A percentile compares a stretch with the other conserved stretches of the same genome.
Conservation (phyloP, 2,113 vertebrate species). For the Alosa alosa region DNA sequence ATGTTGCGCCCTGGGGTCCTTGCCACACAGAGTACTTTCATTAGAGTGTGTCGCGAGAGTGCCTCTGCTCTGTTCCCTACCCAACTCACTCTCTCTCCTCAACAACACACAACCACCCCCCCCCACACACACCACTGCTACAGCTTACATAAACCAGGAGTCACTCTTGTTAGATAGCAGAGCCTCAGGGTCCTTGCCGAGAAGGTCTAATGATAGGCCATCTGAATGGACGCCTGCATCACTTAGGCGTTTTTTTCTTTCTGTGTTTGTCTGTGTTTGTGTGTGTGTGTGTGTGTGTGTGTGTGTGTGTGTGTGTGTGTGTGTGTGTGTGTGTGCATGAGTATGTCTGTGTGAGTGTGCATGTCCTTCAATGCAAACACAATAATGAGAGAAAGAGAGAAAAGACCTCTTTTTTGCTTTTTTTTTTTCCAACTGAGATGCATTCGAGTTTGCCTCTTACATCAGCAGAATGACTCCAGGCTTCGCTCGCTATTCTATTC, state of each 20-base stretch:
- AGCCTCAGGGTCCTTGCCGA: neutral
- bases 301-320: neutral
- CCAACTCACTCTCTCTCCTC: neutral
- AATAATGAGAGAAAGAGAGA: neutral
- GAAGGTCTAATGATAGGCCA: neutral
- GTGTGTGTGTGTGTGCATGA: neutral
- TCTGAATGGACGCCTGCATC: constrained; percentile 1
- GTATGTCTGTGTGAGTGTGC: neutral
- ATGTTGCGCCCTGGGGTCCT: neutral
- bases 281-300: neutral
- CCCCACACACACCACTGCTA: neutral
- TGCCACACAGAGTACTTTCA: neutral
- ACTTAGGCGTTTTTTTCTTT: neutral
- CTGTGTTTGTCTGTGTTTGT: neutral
- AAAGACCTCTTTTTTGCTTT: neutral
- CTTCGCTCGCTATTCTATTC: neutral
- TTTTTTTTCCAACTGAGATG: neutral
- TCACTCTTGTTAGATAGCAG: neutral
- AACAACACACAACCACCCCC: too few relatives aligned
- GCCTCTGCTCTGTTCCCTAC: neutral
- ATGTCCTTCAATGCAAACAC: neutral
- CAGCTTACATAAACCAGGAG: constrained; percentile 2
- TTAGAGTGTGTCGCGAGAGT: neutral
- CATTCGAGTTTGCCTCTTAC: neutral
- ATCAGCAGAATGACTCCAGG: neutral